phyloP scores from a whole-genome alignment of 2,113 vertebrate genomes.

The Uropsilus gracilis region DNA sequence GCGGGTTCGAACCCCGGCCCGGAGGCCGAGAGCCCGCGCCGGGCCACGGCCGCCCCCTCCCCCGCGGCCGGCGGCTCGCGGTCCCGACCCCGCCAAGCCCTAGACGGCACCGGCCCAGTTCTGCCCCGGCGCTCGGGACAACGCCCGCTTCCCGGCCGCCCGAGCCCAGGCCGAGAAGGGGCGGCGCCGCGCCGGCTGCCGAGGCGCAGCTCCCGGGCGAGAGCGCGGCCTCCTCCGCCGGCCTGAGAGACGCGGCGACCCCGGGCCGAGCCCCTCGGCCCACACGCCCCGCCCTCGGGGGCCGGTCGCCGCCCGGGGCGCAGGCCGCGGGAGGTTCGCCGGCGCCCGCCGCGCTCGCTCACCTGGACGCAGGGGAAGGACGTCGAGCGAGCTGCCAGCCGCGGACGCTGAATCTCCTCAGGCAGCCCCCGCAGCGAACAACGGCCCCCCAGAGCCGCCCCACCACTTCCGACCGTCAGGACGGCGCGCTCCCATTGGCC shows the following conservation, averaged over 20 bases:
- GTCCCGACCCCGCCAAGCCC: background rate
- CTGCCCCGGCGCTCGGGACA: background rate
- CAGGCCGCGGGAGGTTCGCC: background rate
- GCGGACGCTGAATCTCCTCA: background rate
- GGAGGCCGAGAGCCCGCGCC: background rate
- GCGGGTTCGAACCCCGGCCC: background rate
- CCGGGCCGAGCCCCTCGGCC: background rate
- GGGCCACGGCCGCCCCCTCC: background rate
- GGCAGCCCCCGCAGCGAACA: slow-evolving; percentile 17
- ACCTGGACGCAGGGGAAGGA: slow-evolving; percentile 16
- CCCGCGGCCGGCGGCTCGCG: background rate
- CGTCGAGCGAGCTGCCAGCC: rapidly evolving
- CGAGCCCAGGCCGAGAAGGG: background rate
- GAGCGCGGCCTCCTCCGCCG: background rate
- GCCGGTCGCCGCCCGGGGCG: background rate
- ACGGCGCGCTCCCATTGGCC: slow-evolving; percentile 62
- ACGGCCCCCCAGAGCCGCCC: slow-evolving; percentile 60
- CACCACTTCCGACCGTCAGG: slow-evolving; percentile 47
- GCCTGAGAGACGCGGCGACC: background rate
- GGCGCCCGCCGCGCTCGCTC: background rate
- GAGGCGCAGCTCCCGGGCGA: background rate
- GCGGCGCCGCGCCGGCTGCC: background rate
- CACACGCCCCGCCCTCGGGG: background rate
- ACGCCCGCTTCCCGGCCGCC: background rate
- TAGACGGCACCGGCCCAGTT: background rate